Evolutionary conservation across 2,797 vertebrate genomes (phyloP).

Genomic region (Dipus sagitta): DNA sequence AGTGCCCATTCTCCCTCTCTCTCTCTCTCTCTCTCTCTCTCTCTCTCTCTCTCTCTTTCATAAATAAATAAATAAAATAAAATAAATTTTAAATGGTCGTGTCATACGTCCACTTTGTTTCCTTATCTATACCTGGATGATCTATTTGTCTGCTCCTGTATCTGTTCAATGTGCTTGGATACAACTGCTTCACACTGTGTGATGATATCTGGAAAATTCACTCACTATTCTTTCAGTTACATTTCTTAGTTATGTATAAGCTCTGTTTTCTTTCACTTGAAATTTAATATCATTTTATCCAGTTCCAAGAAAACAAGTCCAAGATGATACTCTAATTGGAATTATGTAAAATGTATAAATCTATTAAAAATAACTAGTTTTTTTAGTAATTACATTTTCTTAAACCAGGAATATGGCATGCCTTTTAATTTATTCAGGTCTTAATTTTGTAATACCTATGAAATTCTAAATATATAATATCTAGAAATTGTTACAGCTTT

Average conservation of each 20-base stretch:
- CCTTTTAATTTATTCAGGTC: slow-evolving; percentile 33
- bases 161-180: not conserved
- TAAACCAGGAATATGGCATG: not conserved
- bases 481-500: not conserved
- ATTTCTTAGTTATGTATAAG: not conserved
- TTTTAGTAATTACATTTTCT: slow-evolving; percentile 24
- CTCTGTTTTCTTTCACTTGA: not conserved
- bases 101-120: not conserved
- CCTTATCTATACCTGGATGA: not conserved
- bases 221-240: not conserved
- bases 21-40: too few species aligned
- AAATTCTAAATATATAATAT: not conserved
- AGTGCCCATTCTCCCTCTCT: too few species aligned
- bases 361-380: not conserved
- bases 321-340: slow-evolving; percentile 42
- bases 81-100: not conserved
- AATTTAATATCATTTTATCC: not conserved
- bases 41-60: too few species aligned
- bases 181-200: not conserved
- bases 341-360: slow-evolving; percentile 19
- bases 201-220: not conserved
- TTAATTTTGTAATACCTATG: slow-evolving; percentile 12
- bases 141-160: not conserved
- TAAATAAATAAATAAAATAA: too few species aligned
- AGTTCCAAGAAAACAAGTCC: slow-evolving; percentile 14